These are phyloP conservation scores for Chouioia cunea DNA, from an alignment of 2,888 invertebrate species.

Conservation along the genomic window DNA sequence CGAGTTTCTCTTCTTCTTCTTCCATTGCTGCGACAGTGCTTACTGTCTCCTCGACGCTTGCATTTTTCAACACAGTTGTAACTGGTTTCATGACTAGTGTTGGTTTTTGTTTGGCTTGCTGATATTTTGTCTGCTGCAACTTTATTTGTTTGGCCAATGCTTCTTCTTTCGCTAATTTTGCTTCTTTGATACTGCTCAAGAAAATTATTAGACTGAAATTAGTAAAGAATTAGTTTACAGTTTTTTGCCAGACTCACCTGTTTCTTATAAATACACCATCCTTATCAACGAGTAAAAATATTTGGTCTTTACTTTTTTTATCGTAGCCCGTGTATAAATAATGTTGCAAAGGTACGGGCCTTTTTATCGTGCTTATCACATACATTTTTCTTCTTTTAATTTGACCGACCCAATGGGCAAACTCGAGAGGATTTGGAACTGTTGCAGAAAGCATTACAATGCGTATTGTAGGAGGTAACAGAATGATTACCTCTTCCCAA, in stretches of 20 bases:
- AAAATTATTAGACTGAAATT: slow-evolving; percentile 10
- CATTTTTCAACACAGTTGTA: slow-evolving; percentile 37
- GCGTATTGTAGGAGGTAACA: slow-evolving; percentile 93
- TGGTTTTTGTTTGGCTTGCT: slow-evolving; percentile 41
- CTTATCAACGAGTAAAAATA: slow-evolving; percentile 84
- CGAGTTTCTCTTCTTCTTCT: slow-evolving; percentile 35
- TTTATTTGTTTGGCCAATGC: slow-evolving; percentile 34
- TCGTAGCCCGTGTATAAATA: slow-evolving; percentile 88
- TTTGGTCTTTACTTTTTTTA: slow-evolving; percentile 81
- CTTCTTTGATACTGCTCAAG: slow-evolving; percentile 29
- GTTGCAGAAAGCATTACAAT: slow-evolving; percentile 98
- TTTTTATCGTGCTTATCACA: slow-evolving; percentile 91
- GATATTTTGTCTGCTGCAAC: slow-evolving; percentile 40
- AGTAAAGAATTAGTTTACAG: slow-evolving; percentile 13
- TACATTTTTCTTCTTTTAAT: slow-evolving; percentile 90
- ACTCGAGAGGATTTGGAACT: slow-evolving; percentile 95
- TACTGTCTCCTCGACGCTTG: slow-evolving; percentile 41
- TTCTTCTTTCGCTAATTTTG: slow-evolving; percentile 23
- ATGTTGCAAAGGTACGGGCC: slow-evolving; percentile 97
- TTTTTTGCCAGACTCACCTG: slow-evolving; percentile 48
- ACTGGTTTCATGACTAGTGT: slow-evolving; percentile 30
- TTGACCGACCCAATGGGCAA: slow-evolving; percentile 93
- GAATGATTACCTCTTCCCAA: slow-evolving; percentile 98
- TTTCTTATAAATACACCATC: slow-evolving; percentile 76
- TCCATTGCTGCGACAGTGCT: slow-evolving; percentile 23